These are phyloP conservation scores for Caenorhabditis sinica DNA, from an alignment of 2,888 invertebrate species.

Conservation along the genomic window DNA sequence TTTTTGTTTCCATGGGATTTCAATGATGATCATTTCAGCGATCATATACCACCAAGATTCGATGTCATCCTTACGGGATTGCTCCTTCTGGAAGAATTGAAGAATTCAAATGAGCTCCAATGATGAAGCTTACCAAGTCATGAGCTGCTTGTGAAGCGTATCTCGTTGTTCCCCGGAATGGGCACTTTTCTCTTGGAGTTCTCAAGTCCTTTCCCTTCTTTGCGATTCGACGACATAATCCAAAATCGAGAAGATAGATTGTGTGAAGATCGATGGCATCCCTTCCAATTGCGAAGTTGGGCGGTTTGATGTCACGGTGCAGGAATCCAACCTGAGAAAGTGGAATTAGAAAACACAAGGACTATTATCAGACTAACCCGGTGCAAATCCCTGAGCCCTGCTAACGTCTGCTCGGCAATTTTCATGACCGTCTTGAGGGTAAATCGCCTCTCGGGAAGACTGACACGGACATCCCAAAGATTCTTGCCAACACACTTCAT, in stretches of 20 bases:
- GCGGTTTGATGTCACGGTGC: conserved; percentile 72
- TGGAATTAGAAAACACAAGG: background rate
- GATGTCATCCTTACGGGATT: conserved; percentile 69
- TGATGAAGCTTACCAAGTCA: conserved; percentile 36
- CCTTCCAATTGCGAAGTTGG: conserved; percentile 71
- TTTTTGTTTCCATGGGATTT: conserved; percentile 67
- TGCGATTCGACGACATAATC: conserved; percentile 63
- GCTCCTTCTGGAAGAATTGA: conserved; percentile 62
- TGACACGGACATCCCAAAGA: conserved; percentile 77
- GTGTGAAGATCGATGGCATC: conserved; percentile 64
- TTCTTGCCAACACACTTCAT: conserved; percentile 76
- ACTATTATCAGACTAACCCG: conserved; percentile 36
- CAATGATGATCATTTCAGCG: conserved; percentile 60
- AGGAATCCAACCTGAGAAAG: conserved; percentile 52
- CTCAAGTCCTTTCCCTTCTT: conserved; percentile 62
- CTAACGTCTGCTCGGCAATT: conserved; percentile 70
- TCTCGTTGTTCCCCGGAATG: conserved; percentile 70
- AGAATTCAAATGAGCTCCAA: background rate
- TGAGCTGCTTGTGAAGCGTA: conserved; percentile 66
- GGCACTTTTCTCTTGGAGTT: conserved; percentile 56
- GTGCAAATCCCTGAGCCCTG: conserved; percentile 70
- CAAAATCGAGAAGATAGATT: conserved; percentile 68
- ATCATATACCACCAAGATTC: conserved; percentile 75
- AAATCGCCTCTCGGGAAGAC: conserved; percentile 56
- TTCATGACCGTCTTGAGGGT: conserved; percentile 58